phyloP scores from a whole-genome alignment of 1,140 invertebrate species.

The Drosophila pseudoananassae region DNA sequence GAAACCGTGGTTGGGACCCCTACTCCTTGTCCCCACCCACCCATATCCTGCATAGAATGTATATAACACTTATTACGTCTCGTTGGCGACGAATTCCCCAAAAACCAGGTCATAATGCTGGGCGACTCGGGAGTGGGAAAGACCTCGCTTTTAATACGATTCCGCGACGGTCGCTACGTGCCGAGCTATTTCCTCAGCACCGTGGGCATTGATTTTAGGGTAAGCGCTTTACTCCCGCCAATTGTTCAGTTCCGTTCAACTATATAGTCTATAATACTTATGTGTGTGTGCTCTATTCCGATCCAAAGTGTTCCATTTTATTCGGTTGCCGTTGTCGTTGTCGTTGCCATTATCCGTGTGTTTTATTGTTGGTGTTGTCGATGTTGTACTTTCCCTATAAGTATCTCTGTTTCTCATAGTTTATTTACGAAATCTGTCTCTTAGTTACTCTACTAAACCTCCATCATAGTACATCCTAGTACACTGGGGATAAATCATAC shows the following conservation, averaged over 20 bases:
- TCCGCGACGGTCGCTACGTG: conserved; percentile 93
- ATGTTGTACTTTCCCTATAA: conserved; percentile 49
- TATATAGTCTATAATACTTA: conserved; percentile 8
- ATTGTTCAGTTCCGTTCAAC: conserved; percentile 13
- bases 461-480: conserved; percentile 21
- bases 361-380: conserved; percentile 39
- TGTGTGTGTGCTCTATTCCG: conserved; percentile 10
- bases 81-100: conserved; percentile 9
- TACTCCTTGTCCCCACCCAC: not conserved
- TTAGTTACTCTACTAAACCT: conserved; percentile 18
- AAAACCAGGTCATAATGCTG: conserved; percentile 91
- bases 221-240: conserved; percentile 84
- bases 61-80: conserved; percentile 26
- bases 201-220: conserved; percentile 97
- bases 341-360: conserved; percentile 17
- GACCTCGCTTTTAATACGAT: conserved; percentile 93
- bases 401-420: conserved; percentile 39
- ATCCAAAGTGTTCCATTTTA: conserved; percentile 13
- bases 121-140: conserved; percentile 96
- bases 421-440: conserved; percentile 11
- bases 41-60: not conserved
- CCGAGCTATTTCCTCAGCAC: conserved; percentile 97
- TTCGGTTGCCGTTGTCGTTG: conserved; percentile 20
- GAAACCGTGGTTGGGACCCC: not conserved
- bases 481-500: conserved; percentile 2